Evolutionary conservation across 2,113 vertebrate species (phyloP).

Genomic region (Emydura subglobosa): DNA sequence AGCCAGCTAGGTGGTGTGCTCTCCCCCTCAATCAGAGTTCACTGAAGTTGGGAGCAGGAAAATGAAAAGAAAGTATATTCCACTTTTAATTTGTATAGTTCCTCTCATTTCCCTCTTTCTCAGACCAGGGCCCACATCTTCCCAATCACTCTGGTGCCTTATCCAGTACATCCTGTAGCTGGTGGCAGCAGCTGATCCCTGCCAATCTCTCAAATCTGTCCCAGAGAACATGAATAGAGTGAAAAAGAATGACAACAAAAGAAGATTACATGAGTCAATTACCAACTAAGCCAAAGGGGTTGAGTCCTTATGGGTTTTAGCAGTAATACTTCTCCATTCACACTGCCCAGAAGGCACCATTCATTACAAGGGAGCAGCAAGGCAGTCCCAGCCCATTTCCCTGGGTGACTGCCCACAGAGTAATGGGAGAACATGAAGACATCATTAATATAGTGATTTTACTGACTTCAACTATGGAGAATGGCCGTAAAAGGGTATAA

Average conservation of each 20-base stretch:
- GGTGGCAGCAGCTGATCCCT: conserved; percentile 45
- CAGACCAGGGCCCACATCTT: not conserved
- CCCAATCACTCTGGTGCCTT: not conserved
- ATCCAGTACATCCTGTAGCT: not conserved
- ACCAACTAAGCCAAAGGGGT: conserved; percentile 42
- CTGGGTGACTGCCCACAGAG: not conserved
- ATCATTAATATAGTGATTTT: not conserved
- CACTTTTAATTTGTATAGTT: not conserved
- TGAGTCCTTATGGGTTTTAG: conserved; percentile 4
- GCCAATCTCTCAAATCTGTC: conserved; percentile 61
- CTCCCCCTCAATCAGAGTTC: not conserved
- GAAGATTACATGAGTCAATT: conserved; percentile 70
- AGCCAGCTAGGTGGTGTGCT: fast-evolving
- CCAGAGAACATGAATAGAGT: conserved; percentile 34
- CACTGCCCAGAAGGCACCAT: conserved; percentile 32
- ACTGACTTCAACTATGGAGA: not conserved
- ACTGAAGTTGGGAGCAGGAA: fast-evolving
- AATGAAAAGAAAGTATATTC: not conserved
- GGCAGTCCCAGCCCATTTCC: not conserved
- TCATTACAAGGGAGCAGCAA: not conserved
- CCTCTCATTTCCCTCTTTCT: not conserved
- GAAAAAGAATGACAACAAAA: conserved; percentile 69
- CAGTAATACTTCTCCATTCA: not conserved
- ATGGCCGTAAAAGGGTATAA: not conserved
- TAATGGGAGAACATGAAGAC: not conserved